Conservation (phyloP, 2,797 vertebrate genomes). For the Fistularia commersonii region DNA sequence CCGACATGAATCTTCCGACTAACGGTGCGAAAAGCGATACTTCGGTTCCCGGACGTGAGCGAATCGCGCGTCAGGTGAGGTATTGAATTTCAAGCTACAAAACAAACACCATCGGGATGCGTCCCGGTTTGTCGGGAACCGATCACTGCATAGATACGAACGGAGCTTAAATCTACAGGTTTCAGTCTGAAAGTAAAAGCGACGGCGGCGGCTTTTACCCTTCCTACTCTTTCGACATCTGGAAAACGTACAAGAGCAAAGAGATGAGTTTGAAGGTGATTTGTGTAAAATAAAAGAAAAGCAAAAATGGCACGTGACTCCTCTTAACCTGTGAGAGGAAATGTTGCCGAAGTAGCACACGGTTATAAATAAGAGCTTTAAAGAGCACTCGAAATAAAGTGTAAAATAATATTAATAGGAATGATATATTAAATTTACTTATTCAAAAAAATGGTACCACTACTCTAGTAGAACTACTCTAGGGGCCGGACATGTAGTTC, state of each 20-base stretch:
- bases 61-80: too few species aligned
- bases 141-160: slow-evolving; percentile 45
- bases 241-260: slow-evolving; percentile 15
- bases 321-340: slow-evolving; percentile 56
- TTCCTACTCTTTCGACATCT: slow-evolving; percentile 2
- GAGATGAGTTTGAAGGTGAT: slow-evolving; percentile 39
- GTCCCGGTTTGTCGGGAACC: slow-evolving; percentile 5
- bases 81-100: too few species aligned
- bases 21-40: too few species aligned
- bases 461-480: slow-evolving; percentile 79
- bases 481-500: slow-evolving; percentile 48
- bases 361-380: slow-evolving; percentile 82
- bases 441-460: slow-evolving; percentile 75
- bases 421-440: slow-evolving; percentile 92
- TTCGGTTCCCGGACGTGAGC: too few species aligned
- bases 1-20: too few species aligned
- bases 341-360: slow-evolving; percentile 71
- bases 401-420: slow-evolving; percentile 40
- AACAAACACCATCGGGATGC: too few species aligned
- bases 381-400: slow-evolving; percentile 77
- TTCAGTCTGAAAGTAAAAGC: slow-evolving; percentile 2
- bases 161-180: slow-evolving; percentile 14
- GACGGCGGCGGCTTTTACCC: slow-evolving; percentile 25
- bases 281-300: slow-evolving; percentile 11
- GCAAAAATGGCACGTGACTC: slow-evolving; percentile 19